Evolutionary conservation across 2,888 invertebrate genomes (phyloP).

Genomic region (Drosophila subsilvestris): DNA sequence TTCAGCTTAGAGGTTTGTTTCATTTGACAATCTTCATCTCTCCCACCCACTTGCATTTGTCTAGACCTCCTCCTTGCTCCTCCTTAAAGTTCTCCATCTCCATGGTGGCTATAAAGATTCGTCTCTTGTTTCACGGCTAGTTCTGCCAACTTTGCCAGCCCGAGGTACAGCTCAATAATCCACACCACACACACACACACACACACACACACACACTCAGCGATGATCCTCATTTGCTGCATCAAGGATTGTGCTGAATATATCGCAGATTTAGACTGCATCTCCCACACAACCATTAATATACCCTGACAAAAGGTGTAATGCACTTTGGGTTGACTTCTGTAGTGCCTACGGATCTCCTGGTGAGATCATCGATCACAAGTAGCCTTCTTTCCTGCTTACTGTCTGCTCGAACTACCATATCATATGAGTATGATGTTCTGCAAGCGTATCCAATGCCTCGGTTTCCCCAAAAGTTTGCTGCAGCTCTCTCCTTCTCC

Average conservation of each 20-base stretch:
- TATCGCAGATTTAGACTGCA: slow-evolving; percentile 52
- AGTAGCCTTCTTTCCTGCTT: neutral
- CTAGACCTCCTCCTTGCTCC: neutral
- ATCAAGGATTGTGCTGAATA: slow-evolving; percentile 52
- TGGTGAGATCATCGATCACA: neutral
- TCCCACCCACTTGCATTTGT: neutral
- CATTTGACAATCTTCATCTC: too few relatives aligned
- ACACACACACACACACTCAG: too few relatives aligned
- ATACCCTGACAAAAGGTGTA: slow-evolving; percentile 9
- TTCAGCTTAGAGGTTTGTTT: too few relatives aligned
- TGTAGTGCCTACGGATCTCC: too few relatives aligned
- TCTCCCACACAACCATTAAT: slow-evolving; percentile 60
- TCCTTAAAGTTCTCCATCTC: slow-evolving; percentile 11
- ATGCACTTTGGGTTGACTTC: neutral
- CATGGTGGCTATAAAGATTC: slow-evolving; percentile 31
- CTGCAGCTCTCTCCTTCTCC: slow-evolving; percentile 15
- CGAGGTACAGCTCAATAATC: slow-evolving; percentile 65
- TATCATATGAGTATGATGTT: too few relatives aligned
- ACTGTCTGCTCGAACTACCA: too few relatives aligned
- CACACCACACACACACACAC: slow-evolving; percentile 5
- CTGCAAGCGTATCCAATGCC: neutral
- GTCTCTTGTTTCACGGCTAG: slow-evolving; percentile 30
- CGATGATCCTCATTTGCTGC: slow-evolving; percentile 64
- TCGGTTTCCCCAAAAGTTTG: neutral
- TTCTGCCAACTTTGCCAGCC: neutral